A percentile compares a stretch with the other conserved stretches of the same genome.
phyloP scores from a whole-genome alignment of 35 echinoderm and acorn worm genomes.

The Heliocidaris tuberculata region DNA sequence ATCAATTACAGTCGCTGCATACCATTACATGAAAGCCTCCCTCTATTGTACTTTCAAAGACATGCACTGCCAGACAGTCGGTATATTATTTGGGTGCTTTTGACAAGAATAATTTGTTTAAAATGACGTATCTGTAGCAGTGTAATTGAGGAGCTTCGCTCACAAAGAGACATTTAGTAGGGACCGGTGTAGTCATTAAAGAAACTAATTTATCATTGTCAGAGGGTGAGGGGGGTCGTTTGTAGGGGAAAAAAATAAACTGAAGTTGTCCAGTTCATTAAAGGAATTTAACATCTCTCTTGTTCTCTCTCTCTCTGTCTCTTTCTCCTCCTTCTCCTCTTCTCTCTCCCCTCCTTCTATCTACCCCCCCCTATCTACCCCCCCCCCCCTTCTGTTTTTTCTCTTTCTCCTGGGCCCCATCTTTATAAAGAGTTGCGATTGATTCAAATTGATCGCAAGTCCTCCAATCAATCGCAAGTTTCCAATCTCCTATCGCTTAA shows the following conservation, averaged over 20 bases:
- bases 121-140: not conserved
- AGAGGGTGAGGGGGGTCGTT: not conserved
- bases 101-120: conserved; percentile 5
- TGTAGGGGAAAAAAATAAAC: not conserved
- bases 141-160: not conserved
- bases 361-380: not conserved
- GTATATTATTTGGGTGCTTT: not conserved
- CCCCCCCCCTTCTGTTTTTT: not conserved
- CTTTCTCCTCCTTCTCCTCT: not conserved
- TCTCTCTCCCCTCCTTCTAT: no score
- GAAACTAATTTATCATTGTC: not conserved
- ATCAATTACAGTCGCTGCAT: not conserved
- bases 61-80: not conserved
- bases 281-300: not conserved
- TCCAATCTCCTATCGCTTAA: no score
- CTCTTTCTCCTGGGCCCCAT: not conserved
- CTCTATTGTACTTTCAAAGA: not conserved
- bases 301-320: not conserved
- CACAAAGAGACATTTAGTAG: not conserved
- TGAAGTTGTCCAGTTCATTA: not conserved
- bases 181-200: not conserved
- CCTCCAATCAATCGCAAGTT: no score
- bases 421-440: no score
- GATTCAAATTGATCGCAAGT: no score
- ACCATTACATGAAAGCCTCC: not conserved